Percentiles rank a stretch among this genome's conserved stretches.
These are phyloP conservation scores for Acanthacorydalis orientalis DNA, from an alignment of 2,888 invertebrate species.

Conservation along the genomic window DNA sequence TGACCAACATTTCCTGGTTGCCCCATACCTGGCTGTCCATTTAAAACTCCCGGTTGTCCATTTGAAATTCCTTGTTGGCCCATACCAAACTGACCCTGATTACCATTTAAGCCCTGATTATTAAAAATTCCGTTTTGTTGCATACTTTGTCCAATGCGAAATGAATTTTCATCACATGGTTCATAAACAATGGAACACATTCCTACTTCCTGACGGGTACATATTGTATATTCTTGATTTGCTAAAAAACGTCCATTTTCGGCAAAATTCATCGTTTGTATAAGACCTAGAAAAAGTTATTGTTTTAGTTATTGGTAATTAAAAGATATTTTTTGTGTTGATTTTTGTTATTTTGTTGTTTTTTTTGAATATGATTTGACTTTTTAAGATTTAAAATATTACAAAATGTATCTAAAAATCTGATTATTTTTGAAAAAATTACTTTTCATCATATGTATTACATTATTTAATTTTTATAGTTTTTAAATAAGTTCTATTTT, in stretches of 20 bases:
- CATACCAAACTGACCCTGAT: background rate
- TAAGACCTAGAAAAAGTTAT: constrained; percentile 32
- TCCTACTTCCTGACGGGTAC: constrained; percentile 48
- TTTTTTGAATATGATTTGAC: too few species aligned
- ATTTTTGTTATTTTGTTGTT: too few species aligned
- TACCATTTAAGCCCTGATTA: constrained; percentile 3
- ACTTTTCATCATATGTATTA: background rate
- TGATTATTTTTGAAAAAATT: background rate
- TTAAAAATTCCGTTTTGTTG: constrained; percentile 7
- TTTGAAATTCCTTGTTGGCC: constrained; percentile 6
- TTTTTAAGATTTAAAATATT: too few species aligned
- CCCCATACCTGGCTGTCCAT: background rate
- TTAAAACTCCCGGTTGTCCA: constrained; percentile 6
- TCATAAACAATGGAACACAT: constrained; percentile 62
- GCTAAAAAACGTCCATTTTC: constrained; percentile 68
- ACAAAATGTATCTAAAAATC: too few species aligned
- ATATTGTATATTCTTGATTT: constrained; percentile 60
- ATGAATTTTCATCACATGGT: constrained; percentile 59
- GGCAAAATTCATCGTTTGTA: constrained; percentile 67
- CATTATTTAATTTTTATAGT: too few species aligned
- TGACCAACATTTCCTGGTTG: too few species aligned
- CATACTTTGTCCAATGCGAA: constrained; percentile 46
- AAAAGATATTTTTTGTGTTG: too few species aligned
- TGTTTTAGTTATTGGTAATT: too few species aligned
- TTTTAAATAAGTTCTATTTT: too few species aligned